Evolutionary conservation across 2,888 invertebrate genomes (phyloP), one percentile per base, ranked within the genome.

Genomic region (Lasioglossum figueresi): DNA sequence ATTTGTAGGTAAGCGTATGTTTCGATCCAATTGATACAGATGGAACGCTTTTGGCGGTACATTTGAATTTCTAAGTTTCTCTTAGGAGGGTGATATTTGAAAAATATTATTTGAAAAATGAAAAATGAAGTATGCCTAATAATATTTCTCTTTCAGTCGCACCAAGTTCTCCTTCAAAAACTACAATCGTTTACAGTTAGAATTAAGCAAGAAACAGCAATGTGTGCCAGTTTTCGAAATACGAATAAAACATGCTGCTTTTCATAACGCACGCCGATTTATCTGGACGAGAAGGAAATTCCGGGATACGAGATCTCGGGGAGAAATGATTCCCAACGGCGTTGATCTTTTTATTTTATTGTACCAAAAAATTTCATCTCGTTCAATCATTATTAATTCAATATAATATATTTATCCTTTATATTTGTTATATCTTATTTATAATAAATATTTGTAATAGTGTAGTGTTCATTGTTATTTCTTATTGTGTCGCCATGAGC

Each of bases 361-460:
- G 93, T 93, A 93, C 93, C 93, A 93, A 93, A 93, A 93, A 93
- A 92, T 93, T 91, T 89, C 91, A 92, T 93, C 91, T 91, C 89
- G 88, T 92, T 93, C 89, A 91, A 92, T 92, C 92, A 91, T 92
- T 90, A 89, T 92, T 91, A 91, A 91, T 92, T 93, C 90, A 90
- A 92, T 93, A 93, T 93, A 93, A 93, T 93, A 92, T 93, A 92
- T 92, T 89, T 85, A 86, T 88, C 90, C 84, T 92, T 88, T 90
- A 88, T 89, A 88, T 92, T 90, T 90, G 86, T 91, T 89, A 89
- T 90, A 90, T 92, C 89, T 88, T 91, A 90, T 90, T 91, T 90
- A 89, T 91, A 91, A 88, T 92, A 89, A 88, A 90, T 91, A 91
- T 91, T 92, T 91, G 79, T 90, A 91, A 87, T 91, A 91, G 87